Evolutionary conservation across 2,888 invertebrate species (phyloP).

Genomic region (Ferdinandea cuprea): DNA sequence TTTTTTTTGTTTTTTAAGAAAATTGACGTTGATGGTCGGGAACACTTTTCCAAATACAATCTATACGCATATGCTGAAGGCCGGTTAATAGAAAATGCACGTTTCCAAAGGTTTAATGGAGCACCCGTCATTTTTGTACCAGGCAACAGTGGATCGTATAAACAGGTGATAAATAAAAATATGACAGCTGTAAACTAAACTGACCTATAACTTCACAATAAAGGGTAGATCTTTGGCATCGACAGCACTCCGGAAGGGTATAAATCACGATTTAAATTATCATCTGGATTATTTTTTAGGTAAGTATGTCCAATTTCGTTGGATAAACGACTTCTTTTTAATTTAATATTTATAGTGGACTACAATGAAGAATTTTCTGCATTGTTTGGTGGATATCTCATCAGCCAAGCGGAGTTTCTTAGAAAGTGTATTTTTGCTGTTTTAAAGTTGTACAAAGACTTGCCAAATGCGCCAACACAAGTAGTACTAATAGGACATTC

Average conservation of each 20-base stretch:
- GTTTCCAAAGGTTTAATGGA: constrained; percentile 91
- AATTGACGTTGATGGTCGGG: constrained; percentile 86
- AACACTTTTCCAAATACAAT: constrained; percentile 90
- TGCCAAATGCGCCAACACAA: constrained; percentile 84
- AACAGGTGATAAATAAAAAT: constrained; percentile 85
- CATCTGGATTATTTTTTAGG: constrained; percentile 96
- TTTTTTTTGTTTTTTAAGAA: constrained; percentile 84
- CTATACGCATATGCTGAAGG: constrained; percentile 97
- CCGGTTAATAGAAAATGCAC: constrained; percentile 86
- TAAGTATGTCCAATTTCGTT: constrained; percentile 76
- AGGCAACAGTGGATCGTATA: constrained; percentile 96
- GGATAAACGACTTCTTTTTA: background rate
- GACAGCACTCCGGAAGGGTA: constrained; percentile 92
- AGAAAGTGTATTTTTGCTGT: constrained; percentile 88
- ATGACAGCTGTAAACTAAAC: background rate
- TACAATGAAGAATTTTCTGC: constrained; percentile 95
- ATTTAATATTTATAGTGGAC: constrained; percentile 85
- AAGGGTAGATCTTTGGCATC: constrained; percentile 93
- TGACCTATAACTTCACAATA: background rate
- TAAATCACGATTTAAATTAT: constrained; percentile 87
- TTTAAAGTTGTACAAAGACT: constrained; percentile 87
- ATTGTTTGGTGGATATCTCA: constrained; percentile 92
- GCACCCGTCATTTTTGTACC: constrained; percentile 97
- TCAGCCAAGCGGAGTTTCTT: constrained; percentile 90
- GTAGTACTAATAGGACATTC: constrained; percentile 97